Evolutionary conservation across 2,113 vertebrate genomes (phyloP), one percentile per base, ranked within the genome.

Genomic region (Sprattus sprattus): DNA sequence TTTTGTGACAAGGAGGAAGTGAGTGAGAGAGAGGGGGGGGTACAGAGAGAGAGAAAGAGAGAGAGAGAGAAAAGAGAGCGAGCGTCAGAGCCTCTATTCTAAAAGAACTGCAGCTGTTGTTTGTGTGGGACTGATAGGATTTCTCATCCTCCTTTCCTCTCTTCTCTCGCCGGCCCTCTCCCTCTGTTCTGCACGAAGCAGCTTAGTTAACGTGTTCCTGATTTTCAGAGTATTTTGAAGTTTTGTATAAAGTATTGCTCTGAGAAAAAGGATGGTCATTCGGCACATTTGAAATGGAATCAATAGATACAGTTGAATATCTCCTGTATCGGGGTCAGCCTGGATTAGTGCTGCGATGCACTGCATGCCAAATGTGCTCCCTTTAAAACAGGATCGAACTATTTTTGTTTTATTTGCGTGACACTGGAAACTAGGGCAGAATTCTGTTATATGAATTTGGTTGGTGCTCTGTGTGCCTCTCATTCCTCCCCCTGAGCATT

Each of bases 1-100:
- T 78, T 78, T 78, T 78, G 71, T 78, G 71, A 78, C 71, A 78
- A 78, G 71, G 71, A 32, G 71, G 28, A 67, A 67, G n/a, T 67
- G 64, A 15, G 64, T 28, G 64, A 11, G 64, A 11, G 64, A 11
- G 64, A n/a, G 9, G 64, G 9, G 64, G 9, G 60, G 25, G n/a
- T 67, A 7, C 22, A 9, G 10, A 5, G 71, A 18, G 71, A 16
- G 71, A 39, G 71, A 28, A 11, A 28, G 64, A 28, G 64, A 28
- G 9, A 1, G n/a, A 32, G 64, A 32, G 64, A 28, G 64, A 28
- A 78, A 32, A 32, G 64, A 39, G 25, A 78, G 71, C 13, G 71
- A 78, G 71, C 10, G 28, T 78, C 71, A 78, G 71, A 78, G 28
- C 28, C 71, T 44, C 32, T 78, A 78, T 78, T 78, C 28, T 78